Evolutionary conservation across 1,140 invertebrate species (phyloP), one percentile per base, ranked within the genome.

Genomic region (Anagrus nilaparvatae): DNA sequence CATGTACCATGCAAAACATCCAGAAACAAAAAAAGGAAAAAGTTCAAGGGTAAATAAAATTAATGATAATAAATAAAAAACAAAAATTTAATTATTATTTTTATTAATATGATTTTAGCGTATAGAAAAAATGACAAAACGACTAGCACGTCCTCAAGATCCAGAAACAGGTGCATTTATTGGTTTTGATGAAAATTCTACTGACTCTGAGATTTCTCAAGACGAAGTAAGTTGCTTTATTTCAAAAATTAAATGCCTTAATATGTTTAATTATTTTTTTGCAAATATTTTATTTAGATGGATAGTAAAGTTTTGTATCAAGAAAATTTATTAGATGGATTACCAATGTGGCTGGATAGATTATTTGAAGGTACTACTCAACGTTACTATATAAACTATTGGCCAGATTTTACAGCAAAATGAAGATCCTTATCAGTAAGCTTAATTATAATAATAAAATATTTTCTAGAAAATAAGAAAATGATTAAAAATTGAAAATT

Each of bases 1-100:
- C 61, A 93, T 99, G 71, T 98, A 96, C 69, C 94, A 99, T 69
- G 90, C 93, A 24, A 95, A 93, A 62, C 88, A 93, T 65, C 77
- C 77, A 14, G 80, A 80, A 46, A 61, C 60, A 39, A 63, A 49
- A 17, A 65, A 65, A 53, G 64, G 60, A 29, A 70, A 64, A 51
- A 74, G 75, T 31, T 68, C 71, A 5, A 80, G 76, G 64, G 75
- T 77, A 56, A 42, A 34, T 3, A 37, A 40, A 35, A 37, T 25
- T 14, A 24, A 32, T 40, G 5, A 23, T n/a, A 28, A 25, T 19
- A 14, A 5, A 44, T 29, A 7, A 20, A 40, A 16, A n/a, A 4
- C 29, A 24, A 28, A 1, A 39, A 38, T 28, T 41, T 21, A 34
- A 19, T 20, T 30, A 19, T 21, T 40, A 45, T 37, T 47, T 38